Evolutionary conservation across 1,140 invertebrate species (phyloP).

Genomic region (Callitettix versicolor): DNA sequence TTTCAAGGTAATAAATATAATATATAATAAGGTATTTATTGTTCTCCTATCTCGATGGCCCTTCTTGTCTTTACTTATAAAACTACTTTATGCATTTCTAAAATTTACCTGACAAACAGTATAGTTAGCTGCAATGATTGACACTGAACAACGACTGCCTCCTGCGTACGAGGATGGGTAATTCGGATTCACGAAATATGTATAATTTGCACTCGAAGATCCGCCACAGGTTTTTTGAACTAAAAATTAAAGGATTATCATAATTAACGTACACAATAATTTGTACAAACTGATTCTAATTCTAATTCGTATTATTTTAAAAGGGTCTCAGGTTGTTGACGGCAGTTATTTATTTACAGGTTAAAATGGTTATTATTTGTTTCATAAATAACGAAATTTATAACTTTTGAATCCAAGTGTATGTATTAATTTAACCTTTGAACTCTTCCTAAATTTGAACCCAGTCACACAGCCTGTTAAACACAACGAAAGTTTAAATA

Average conservation of each 20-base stretch:
- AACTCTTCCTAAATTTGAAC: no score
- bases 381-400: neutral
- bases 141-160: slow-evolving; percentile 55
- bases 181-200: slow-evolving; percentile 66
- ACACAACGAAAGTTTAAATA: no score
- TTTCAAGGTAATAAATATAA: no score
- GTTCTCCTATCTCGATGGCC: no score
- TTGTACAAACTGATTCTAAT: neutral
- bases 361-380: neutral
- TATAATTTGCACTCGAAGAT: slow-evolving; percentile 61
- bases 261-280: neutral
- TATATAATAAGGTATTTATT: no score
- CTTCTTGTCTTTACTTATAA: no score
- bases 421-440: no score
- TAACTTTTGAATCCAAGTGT: no score
- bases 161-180: slow-evolving; percentile 56
- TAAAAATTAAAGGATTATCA: slow-evolving; percentile 27
- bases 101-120: slow-evolving; percentile 59
- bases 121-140: slow-evolving; percentile 51
- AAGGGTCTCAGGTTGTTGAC: neutral
- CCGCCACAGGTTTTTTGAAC: slow-evolving; percentile 57
- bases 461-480: no score
- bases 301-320: neutral
- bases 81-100: no score
- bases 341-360: neutral